These are phyloP conservation scores for Ranitomeya variabilis DNA, from an alignment of 2,113 vertebrate genomes.

Conservation along the genomic window DNA sequence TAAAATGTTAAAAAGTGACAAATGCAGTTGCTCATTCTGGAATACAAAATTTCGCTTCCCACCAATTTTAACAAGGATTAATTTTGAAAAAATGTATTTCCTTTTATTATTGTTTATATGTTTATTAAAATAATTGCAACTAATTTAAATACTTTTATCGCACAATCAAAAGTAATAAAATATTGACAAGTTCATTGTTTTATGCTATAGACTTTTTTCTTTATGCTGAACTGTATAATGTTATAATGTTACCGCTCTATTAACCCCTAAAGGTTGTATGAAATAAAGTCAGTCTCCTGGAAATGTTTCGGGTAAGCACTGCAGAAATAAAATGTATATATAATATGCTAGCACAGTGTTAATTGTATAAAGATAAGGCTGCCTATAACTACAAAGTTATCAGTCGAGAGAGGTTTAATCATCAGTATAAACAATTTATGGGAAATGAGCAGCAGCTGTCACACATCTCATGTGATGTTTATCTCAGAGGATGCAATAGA, in stretches of 20 bases:
- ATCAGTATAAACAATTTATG: no score
- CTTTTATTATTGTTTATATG: not conserved
- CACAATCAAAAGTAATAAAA: not conserved
- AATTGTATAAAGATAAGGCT: no score
- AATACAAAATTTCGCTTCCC: slow-evolving; percentile 20
- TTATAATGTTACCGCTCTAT: not conserved
- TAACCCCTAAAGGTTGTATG: not conserved
- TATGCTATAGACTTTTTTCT: not conserved
- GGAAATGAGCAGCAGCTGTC: no score
- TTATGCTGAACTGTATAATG: not conserved
- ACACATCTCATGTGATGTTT: no score
- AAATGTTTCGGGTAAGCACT: no score
- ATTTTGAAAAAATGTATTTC: not conserved
- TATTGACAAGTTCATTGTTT: not conserved
- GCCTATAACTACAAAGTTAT: no score
- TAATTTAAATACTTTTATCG: not conserved
- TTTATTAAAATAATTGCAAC: not conserved
- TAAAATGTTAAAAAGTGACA: slow-evolving; percentile 37
- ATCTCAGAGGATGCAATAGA: no score
- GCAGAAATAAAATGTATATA: no score
- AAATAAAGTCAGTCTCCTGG: not conserved
- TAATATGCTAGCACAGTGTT: no score
- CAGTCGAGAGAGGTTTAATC: no score
- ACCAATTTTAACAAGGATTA: slow-evolving; percentile 27
- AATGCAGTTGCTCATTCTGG: slow-evolving; percentile 28